Conservation (phyloP, 2,888 invertebrate genomes). For the Phortica okadai region DNA sequence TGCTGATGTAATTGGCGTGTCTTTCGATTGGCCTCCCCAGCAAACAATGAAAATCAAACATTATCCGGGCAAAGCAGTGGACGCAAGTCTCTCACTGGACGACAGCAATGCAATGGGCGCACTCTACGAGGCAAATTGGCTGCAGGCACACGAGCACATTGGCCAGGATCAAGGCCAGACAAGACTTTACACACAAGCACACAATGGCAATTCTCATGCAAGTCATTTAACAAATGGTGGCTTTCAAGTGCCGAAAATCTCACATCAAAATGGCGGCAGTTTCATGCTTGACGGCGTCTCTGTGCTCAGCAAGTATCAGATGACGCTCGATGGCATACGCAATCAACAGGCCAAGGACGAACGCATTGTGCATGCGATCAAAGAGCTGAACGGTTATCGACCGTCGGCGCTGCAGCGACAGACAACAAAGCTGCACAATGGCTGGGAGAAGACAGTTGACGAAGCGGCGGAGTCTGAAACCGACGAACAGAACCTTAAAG, state of each 20-base stretch:
- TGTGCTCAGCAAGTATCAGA: conserved; percentile 80
- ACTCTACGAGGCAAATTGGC: conserved; percentile 91
- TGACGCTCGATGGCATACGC: conserved; percentile 78
- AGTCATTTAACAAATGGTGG: background rate
- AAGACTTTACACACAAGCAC: conserved; percentile 22
- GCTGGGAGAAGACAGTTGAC: conserved; percentile 78
- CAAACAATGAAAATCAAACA: conserved; percentile 87
- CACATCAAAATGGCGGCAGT: conserved; percentile 52
- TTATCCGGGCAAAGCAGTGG: conserved; percentile 89
- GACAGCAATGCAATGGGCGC: conserved; percentile 85
- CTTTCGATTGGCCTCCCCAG: background rate
- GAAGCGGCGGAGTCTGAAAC: conserved; percentile 51
- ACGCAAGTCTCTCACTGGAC: conserved; percentile 83
- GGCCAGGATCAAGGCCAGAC: conserved; percentile 16
- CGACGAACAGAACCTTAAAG: conserved; percentile 23
- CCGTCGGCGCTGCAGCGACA: conserved; percentile 80
- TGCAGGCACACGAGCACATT: conserved; percentile 79
- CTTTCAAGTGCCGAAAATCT: background rate
- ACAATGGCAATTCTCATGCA: conserved; percentile 1
- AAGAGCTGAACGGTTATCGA: conserved; percentile 81
- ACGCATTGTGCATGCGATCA: conserved; percentile 78
- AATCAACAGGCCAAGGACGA: conserved; percentile 73
- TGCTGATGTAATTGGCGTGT: no score
- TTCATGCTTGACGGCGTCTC: conserved; percentile 72
- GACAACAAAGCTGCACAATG: conserved; percentile 78